These are phyloP conservation scores for Agrypnus murinus DNA, from an alignment of 2,888 invertebrate species.

Conservation along the genomic window DNA sequence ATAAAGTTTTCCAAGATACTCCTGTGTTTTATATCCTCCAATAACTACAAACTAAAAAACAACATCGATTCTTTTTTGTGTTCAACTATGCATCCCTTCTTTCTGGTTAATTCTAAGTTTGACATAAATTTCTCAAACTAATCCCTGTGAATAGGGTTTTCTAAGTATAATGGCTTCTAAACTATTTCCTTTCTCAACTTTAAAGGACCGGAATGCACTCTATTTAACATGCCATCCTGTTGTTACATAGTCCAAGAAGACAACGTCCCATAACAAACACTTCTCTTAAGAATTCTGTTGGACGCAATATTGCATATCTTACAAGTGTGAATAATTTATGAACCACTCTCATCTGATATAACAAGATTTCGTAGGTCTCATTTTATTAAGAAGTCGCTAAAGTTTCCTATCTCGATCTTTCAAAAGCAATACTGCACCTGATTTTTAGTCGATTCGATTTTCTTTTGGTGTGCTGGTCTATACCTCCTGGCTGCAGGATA, in stretches of 20 bases:
- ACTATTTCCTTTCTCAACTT: background rate
- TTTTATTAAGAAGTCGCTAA: background rate
- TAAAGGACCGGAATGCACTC: background rate
- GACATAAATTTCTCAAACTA: no score
- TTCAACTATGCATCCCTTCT: no score
- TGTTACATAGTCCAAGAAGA: background rate
- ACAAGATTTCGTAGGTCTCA: background rate
- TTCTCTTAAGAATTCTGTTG: background rate
- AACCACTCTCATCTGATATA: background rate
- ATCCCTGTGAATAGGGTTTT: background rate
- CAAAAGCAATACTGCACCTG: background rate
- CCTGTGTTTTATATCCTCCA: no score
- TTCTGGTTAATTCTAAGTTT: no score
- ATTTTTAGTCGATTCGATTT: conserved; percentile 9
- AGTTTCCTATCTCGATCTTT: background rate
- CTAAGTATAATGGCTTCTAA: background rate
- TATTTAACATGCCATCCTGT: background rate
- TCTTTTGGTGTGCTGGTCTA: conserved; percentile 1
- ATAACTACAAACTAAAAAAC: no score
- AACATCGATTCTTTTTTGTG: no score
- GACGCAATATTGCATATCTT: background rate
- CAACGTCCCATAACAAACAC: background rate
- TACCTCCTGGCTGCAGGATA: conserved; percentile 2
- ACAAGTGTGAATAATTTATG: background rate
- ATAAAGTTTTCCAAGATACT: no score